Base-by-base conservation (phyloP, 2,888 invertebrate species). In the Philopedon plagiatum region DNA sequence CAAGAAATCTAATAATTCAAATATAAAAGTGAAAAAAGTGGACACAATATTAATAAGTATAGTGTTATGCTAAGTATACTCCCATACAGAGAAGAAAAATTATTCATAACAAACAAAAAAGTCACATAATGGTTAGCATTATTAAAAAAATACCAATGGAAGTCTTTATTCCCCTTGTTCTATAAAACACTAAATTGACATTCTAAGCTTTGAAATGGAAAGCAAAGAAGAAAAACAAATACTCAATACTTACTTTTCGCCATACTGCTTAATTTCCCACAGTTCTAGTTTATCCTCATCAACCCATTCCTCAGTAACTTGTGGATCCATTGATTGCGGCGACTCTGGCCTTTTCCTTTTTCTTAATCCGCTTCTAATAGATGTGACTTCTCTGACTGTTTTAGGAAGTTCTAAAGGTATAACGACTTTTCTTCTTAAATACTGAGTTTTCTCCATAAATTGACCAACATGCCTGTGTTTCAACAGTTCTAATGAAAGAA, bases 251-350 rank as follows among this genome's bases (percentile, higher is more conserved):
- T 89, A 91, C 89, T 91, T 92, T 85, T 97, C 96, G 19, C 95
- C 95, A 83, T 96, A 97, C 80, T 94, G 93, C 80, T 95, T 95
- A 72, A 98, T 97, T 86, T 98, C 98, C 98, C 98, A 98, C 39
- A 99, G 86, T 82, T 98, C 98, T 49, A 99, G 86, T 83, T 95
- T 94, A 77, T 97, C 97, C 85, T 99, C 98, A 78, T 97, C 96
- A 0, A 97, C 94, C 98, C 98, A 98, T 81, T 95, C 94, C 85
- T 98, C 98, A 0, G 93, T 91, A 9, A 98, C 95, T 87, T 96
- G 95, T 0, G 98, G 98, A 83, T 97, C 97, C 5, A 95, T 96
- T 81, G 94, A 95, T 83, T 96, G 95, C 0, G 97, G 97, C 3
- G 96, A 94, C 86, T 98, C 98, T 0, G 96, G 95, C 54, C 97